These are phyloP conservation scores for Polypedilum pembai DNA, from an alignment of 1,140 invertebrate genomes.

Conservation along the genomic window DNA sequence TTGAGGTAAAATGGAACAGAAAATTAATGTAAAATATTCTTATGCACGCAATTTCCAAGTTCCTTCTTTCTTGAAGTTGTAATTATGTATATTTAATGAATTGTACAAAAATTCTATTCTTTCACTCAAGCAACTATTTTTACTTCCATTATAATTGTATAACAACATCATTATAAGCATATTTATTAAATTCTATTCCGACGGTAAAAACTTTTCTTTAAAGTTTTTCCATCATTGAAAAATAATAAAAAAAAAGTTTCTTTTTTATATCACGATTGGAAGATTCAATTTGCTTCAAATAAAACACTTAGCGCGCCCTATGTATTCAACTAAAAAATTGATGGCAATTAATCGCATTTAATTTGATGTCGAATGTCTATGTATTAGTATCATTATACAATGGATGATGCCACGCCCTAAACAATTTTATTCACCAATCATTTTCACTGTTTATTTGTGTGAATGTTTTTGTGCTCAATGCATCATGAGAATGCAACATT, in stretches of 20 bases:
- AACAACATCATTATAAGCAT: too few species aligned
- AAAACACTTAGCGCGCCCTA: slow-evolving; percentile 15
- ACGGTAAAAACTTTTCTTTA: not conserved
- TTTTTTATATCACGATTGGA: slow-evolving; percentile 1
- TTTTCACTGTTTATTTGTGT: not conserved
- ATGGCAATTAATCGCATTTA: slow-evolving; percentile 12
- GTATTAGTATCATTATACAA: not conserved
- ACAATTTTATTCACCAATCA: not conserved
- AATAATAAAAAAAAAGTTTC: not conserved
- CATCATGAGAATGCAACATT: not conserved
- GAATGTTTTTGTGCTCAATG: not conserved
- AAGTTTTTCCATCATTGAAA: too few species aligned
- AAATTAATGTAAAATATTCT: slow-evolving; percentile 20
- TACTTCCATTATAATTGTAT: not conserved
- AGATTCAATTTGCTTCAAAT: slow-evolving; percentile 18
- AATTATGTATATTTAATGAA: slow-evolving; percentile 20
- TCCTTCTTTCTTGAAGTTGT: not conserved
- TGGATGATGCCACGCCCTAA: not conserved
- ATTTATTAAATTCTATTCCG: too few species aligned
- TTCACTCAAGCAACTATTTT: not conserved
- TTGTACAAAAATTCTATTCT: slow-evolving; percentile 7
- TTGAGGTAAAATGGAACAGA: not conserved
- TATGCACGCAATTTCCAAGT: not conserved
- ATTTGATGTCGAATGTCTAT: slow-evolving; percentile 7
- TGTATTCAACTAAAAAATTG: slow-evolving; percentile 19